A percentile compares a stretch with the other conserved stretches of the same genome.
Evolutionary conservation across 2,113 vertebrate species (phyloP).

Genomic region (Numida meleagris): DNA sequence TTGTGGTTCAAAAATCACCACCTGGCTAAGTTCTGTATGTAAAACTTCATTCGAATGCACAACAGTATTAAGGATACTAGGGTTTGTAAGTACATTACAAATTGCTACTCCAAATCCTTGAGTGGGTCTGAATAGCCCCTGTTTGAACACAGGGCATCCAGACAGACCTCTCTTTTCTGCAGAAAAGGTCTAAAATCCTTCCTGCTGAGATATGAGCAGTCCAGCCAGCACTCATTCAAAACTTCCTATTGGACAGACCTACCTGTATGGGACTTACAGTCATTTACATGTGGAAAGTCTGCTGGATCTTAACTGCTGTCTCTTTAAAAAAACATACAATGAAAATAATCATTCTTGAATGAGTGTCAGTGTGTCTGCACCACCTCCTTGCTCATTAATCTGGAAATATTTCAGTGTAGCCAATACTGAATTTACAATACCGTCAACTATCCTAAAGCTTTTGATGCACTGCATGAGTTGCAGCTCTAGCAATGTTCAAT

Average conservation of each 20-base stretch:
- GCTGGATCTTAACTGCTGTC: background rate
- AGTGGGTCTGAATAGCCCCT: background rate
- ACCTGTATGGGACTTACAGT: fast-evolving
- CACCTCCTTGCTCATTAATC: background rate
- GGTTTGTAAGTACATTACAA: background rate
- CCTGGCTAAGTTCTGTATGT: background rate
- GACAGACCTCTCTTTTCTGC: background rate
- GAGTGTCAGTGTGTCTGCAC: background rate
- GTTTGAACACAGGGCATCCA: background rate
- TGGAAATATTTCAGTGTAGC: background rate
- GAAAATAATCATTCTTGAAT: background rate
- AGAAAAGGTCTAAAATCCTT: background rate
- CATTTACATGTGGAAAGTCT: background rate
- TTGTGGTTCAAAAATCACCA: background rate
- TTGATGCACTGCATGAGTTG: background rate
- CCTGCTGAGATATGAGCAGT: background rate
- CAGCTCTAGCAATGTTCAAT: background rate
- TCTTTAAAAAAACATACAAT: background rate
- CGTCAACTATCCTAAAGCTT: background rate
- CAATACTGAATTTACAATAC: background rate
- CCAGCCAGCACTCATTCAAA: background rate
- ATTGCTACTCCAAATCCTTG: background rate
- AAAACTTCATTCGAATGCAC: background rate
- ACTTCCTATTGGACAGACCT: background rate
- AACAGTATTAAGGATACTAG: background rate